Evolutionary conservation across 2,797 vertebrate genomes (phyloP), one percentile per base, ranked within the genome.

Genomic region (Hoplostethus mediterraneus): DNA sequence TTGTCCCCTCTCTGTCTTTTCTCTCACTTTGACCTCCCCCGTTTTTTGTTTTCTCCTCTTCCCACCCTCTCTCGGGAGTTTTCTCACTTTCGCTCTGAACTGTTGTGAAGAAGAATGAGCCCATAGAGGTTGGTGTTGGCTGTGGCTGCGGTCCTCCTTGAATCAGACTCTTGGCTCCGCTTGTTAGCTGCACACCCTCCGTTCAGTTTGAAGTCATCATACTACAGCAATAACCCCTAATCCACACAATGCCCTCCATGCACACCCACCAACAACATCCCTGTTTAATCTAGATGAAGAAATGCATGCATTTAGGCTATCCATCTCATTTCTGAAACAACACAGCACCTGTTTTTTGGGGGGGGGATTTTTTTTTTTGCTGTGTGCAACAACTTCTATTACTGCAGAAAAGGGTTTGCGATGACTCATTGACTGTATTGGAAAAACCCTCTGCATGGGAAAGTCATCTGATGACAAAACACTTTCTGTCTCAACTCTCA

Each of bases 161-260:
- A 40, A 42, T 30, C 14, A 16, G 31, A 30, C 16, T 42, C 47
- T 67, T 71, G 63, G 58, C 67, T 71, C 30, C 3, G 8, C 11
- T 56, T 42, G 13, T 21, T 40, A 28, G 21, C 52, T 44, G 38
- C 61, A 33, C 33, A 5, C 33, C 33, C 33, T 33, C 33, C 59
- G 40, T 60, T 68, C 31, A 57, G 66, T 57, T 65, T 65, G 28
- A 13, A 16, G 59, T 72, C 59, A 72, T 71, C 55, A 63, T 64
- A 59, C 31, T 42, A 63, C 67, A 59, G 54, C 42, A 5, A 33
- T 33, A 33, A 6, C 21, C 33, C 33, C 33, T 68, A 62, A 66
- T 57, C 64, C 55, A 67, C 56, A 66, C n/a, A 51, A 44, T 17
- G 30, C 4, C 36, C 42, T 68, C 47, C 47, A n/a, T 67, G 63